A percentile compares a stretch with the other conserved stretches of the same genome.
These are phyloP conservation scores for Medauroidea extradentata DNA, from an alignment of 1,140 invertebrate genomes.

Conservation along the genomic window DNA sequence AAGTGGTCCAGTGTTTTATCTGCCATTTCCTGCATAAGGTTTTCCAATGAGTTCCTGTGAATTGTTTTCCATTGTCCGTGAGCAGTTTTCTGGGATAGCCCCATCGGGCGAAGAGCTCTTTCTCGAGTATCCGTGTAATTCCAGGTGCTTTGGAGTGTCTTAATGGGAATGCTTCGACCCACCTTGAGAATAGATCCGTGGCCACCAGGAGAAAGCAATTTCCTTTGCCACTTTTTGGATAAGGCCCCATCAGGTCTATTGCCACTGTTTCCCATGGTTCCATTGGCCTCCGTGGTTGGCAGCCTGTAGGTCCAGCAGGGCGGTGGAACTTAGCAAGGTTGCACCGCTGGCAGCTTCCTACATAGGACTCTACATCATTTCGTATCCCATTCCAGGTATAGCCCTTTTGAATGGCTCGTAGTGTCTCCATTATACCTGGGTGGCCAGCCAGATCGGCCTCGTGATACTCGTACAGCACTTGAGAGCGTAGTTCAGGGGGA, in stretches of 20 bases:
- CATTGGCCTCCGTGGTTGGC: neutral
- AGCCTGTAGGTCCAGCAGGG: neutral
- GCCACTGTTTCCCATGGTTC: conserved; percentile 19
- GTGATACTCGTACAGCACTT: conserved; percentile 17
- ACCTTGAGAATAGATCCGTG: conserved; percentile 24
- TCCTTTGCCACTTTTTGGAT: conserved; percentile 15
- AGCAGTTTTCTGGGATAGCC: conserved; percentile 24
- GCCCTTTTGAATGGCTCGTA: conserved; percentile 8
- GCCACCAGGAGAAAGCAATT: conserved; percentile 20
- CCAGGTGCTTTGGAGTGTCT: conserved; percentile 4
- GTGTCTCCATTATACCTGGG: conserved; percentile 21
- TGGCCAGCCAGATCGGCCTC: conserved; percentile 20
- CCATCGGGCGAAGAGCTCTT: conserved; percentile 29
- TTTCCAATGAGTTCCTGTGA: conserved; percentile 15
- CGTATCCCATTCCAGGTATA: conserved; percentile 15
- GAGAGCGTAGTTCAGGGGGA: neutral
- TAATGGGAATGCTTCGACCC: conserved; percentile 25
- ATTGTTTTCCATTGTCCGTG: conserved; percentile 29
- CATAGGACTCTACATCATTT: too few relatives aligned
- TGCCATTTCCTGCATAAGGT: conserved; percentile 11
- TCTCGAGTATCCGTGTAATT: conserved; percentile 20
- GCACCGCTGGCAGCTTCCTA: conserved; percentile 10
- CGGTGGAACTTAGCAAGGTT: conserved; percentile 11
- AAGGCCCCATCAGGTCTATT: conserved; percentile 23
- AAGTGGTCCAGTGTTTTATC: conserved; percentile 20